Evolutionary conservation across 2,888 invertebrate genomes (phyloP).

Genomic region (Plemyria rubiginata): DNA sequence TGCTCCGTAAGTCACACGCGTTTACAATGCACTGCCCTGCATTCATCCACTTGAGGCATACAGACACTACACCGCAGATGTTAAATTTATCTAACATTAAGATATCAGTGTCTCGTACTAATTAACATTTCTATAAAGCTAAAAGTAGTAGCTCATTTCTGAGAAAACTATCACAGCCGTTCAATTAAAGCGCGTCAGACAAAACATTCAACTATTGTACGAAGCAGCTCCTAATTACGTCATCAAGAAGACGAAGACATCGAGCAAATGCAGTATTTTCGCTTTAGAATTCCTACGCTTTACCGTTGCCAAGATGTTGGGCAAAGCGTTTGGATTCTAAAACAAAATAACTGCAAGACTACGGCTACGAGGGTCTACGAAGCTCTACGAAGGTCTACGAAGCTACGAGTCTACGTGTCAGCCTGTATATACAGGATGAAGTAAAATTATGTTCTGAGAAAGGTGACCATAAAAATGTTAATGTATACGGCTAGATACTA

Average conservation of each 20-base stretch:
- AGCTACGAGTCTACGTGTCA: neutral
- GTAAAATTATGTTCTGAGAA: neutral
- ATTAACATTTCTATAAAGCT: neutral
- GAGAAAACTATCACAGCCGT: slow-evolving; percentile 2
- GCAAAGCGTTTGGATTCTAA: slow-evolving; percentile 99
- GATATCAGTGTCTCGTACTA: neutral
- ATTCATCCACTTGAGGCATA: too few species aligned
- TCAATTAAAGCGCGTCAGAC: slow-evolving; percentile 2
- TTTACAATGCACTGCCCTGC: too few species aligned
- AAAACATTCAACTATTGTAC: slow-evolving; percentile 19
- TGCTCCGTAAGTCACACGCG: too few species aligned
- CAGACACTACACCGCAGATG: slow-evolving; percentile 1
- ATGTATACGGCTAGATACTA: too few species aligned
- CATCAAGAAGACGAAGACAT: slow-evolving; percentile 44
- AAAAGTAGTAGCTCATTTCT: slow-evolving; percentile 6
- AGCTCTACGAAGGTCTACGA: slow-evolving; percentile 26
- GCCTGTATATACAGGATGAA: neutral
- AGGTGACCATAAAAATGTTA: too few species aligned
- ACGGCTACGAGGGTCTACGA: slow-evolving; percentile 43
- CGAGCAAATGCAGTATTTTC: slow-evolving; percentile 70
- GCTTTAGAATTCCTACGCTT: slow-evolving; percentile 99
- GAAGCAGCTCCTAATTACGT: slow-evolving; percentile 31
- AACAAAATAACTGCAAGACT: slow-evolving; percentile 86
- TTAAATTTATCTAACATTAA: neutral
- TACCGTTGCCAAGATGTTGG: slow-evolving; percentile 90